Conservation (phyloP, 2,113 vertebrate species). For the Tautogolabrus adspersus region DNA sequence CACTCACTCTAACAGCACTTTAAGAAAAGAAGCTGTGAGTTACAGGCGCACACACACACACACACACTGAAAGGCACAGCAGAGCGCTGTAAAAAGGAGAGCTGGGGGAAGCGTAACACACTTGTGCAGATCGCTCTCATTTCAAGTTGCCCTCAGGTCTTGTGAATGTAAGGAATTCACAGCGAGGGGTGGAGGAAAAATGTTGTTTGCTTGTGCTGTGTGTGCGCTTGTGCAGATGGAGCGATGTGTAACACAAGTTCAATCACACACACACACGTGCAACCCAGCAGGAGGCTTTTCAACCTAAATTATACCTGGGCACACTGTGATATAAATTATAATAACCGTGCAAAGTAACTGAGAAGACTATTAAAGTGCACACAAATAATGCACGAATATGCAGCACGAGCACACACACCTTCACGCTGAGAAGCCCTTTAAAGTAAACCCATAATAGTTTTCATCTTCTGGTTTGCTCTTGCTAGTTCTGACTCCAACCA, state of each 20-base stretch:
- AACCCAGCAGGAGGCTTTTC: slow-evolving; percentile 38
- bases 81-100: slow-evolving; percentile 54
- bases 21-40: slow-evolving; percentile 65
- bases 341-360: slow-evolving; percentile 2
- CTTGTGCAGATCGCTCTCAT: slow-evolving; percentile 42
- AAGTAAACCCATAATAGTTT: slow-evolving; percentile 36
- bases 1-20: slow-evolving; percentile 63
- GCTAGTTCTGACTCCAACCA: slow-evolving; percentile 38
- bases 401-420: slow-evolving; percentile 1
- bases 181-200: slow-evolving; percentile 61
- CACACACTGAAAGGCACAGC: slow-evolving; percentile 38
- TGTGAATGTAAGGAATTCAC: slow-evolving; percentile 78
- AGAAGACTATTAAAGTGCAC: slow-evolving; percentile 9
- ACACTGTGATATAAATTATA: neutral
- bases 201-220: slow-evolving; percentile 36
- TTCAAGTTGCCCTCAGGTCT: slow-evolving; percentile 68
- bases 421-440: slow-evolving; percentile 24
- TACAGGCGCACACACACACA: slow-evolving; percentile 37
- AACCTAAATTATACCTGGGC: slow-evolving; percentile 3
- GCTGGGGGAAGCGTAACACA: slow-evolving; percentile 53
- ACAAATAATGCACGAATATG: slow-evolving; percentile 29
- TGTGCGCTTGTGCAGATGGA: slow-evolving; percentile 64
- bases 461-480: slow-evolving; percentile 33
- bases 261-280: slow-evolving; percentile 7
- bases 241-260: slow-evolving; percentile 36